These are phyloP conservation scores for Leptocoma aspasia DNA, from an alignment of 2,113 vertebrate species.

Conservation along the genomic window DNA sequence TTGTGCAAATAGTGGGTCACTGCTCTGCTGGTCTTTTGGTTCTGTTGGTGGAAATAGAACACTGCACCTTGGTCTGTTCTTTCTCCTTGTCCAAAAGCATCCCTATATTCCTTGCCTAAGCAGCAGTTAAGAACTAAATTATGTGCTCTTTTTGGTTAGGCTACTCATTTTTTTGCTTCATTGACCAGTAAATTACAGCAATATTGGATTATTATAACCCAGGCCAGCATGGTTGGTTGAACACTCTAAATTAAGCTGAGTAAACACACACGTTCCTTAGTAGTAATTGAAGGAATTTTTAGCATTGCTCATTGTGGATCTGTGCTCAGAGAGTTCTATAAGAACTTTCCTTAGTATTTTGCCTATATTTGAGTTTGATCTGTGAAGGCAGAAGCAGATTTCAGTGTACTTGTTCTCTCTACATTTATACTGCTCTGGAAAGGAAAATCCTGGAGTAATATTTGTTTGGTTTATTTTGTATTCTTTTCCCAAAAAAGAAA, in stretches of 20 bases:
- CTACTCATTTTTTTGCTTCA: not conserved
- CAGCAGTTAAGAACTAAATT: not conserved
- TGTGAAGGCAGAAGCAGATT: not conserved
- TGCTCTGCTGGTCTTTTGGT: rapidly evolving
- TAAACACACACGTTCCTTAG: not conserved
- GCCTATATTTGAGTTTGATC: not conserved
- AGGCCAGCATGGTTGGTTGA: not conserved
- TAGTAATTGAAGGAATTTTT: not conserved
- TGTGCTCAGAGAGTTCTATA: not conserved
- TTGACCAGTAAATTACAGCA: not conserved
- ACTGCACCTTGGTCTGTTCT: not conserved
- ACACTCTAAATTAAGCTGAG: not conserved
- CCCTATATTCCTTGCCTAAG: not conserved
- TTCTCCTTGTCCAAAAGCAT: not conserved
- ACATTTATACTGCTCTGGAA: not conserved
- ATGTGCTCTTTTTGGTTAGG: not conserved
- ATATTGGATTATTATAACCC: not conserved
- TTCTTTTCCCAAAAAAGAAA: not conserved
- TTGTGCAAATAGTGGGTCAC: not conserved
- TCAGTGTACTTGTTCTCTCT: not conserved
- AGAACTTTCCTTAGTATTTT: not conserved
- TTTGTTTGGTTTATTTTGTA: not conserved
- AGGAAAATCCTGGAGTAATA: not conserved
- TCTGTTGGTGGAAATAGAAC: not conserved
- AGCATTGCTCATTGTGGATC: not conserved